Conservation (phyloP, 2,113 vertebrate species). For the Ceyx margarethae region DNA sequence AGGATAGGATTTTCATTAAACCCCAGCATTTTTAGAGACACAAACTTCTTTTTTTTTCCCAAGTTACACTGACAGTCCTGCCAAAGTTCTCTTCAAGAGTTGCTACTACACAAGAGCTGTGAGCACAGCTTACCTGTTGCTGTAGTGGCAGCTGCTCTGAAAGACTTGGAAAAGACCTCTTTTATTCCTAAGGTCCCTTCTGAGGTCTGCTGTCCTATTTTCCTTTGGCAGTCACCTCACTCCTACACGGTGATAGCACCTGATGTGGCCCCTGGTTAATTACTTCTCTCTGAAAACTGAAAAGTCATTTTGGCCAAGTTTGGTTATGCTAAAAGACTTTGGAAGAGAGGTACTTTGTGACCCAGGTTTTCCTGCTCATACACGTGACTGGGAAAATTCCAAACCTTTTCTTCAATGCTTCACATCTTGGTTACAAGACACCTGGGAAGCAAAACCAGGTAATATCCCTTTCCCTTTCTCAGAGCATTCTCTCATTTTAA, state of each 20-base stretch:
- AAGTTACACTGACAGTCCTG: not conserved
- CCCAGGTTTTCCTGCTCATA: not conserved
- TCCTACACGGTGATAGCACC: not conserved
- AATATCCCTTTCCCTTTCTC: not conserved
- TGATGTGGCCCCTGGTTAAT: not conserved
- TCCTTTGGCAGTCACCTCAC: not conserved
- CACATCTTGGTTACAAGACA: not conserved
- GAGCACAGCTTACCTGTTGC: not conserved
- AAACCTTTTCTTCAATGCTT: not conserved
- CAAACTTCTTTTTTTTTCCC: not conserved
- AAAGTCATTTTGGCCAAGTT: not conserved
- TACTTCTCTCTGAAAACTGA: not conserved
- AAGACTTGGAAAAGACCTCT: not conserved
- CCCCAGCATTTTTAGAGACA: not conserved
- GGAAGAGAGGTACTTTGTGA: not conserved
- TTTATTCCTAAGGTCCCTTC: not conserved
- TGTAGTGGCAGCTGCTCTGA: not conserved
- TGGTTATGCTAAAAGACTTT: not conserved
- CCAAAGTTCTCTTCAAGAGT: not conserved
- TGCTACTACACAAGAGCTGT: not conserved
- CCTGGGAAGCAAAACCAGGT: not conserved
- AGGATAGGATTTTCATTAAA: conserved; percentile 2
- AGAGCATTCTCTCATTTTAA: not conserved
- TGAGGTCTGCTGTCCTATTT: not conserved
- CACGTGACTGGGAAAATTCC: not conserved